phyloP scores from a whole-genome alignment of 2,888 invertebrate genomes.

The Tolmerus cingulatus region DNA sequence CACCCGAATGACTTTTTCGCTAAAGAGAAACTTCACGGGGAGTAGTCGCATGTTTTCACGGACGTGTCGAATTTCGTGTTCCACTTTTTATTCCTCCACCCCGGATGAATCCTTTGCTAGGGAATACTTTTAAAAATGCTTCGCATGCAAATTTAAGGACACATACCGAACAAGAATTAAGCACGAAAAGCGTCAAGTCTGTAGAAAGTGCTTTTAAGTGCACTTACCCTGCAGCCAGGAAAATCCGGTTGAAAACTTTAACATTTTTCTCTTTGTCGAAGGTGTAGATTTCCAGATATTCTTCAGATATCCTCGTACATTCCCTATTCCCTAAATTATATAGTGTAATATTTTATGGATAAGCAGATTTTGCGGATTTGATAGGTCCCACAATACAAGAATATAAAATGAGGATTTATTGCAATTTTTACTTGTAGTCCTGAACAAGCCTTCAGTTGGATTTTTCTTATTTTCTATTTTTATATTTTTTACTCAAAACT shows the following conservation, averaged over 20 bases:
- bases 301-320: not conserved
- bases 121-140: not conserved
- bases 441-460: not conserved
- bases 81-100: not conserved
- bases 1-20: not conserved
- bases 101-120: not conserved
- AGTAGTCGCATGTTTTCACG: not conserved
- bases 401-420: not conserved
- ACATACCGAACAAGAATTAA: not conserved
- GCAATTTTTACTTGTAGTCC: not conserved
- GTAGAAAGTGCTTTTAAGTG: not conserved
- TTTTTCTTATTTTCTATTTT: too few species aligned
- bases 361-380: not conserved
- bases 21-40: not conserved
- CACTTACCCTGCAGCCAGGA: not conserved
- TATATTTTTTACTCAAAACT: too few species aligned
- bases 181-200: not conserved
- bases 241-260: not conserved
- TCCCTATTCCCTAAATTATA: not conserved
- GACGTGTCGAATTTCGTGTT: not conserved
- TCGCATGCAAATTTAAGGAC: slow-evolving; percentile 13
- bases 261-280: not conserved
- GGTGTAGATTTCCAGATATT: not conserved
- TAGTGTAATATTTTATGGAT: not conserved
- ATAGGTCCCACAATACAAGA: not conserved